A percentile compares a stretch with the other conserved stretches of the same genome.
Conservation (phyloP, 2,113 vertebrate species). For the Butorides virescens region DNA sequence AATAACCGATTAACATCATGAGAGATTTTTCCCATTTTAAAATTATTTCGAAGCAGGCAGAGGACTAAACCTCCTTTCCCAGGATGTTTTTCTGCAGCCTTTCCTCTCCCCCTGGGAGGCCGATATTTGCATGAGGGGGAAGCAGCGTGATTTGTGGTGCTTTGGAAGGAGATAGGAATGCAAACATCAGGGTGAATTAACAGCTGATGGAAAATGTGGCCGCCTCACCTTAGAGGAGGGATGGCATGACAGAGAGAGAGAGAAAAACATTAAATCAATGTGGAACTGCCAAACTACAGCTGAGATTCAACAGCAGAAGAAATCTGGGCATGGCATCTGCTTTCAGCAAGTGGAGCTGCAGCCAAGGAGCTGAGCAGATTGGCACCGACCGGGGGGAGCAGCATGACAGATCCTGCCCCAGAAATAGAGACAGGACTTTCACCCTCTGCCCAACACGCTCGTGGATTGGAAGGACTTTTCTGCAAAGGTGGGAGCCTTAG, state of each 20-base stretch:
- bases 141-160: neutral
- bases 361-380: neutral
- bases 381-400: neutral
- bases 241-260: slow-evolving; percentile 5
- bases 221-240: slow-evolving; percentile 41
- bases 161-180: neutral
- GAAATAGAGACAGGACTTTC: neutral
- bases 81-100: neutral
- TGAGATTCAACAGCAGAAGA: slow-evolving; percentile 48
- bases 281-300: slow-evolving; percentile 39
- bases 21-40: neutral
- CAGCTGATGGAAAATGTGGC: neutral
- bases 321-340: slow-evolving; percentile 44
- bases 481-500: neutral
- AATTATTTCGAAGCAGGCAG: neutral
- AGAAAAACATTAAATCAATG: slow-evolving; percentile 23
- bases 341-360: neutral
- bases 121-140: neutral
- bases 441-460: neutral
- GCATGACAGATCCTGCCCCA: neutral
- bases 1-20: neutral
- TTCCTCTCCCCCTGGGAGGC: neutral
- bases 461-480: neutral
- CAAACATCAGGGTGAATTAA: slow-evolving; percentile 25
- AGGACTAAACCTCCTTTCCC: neutral